Evolutionary conservation across 2,888 invertebrate genomes (phyloP), one percentile per base, ranked within the genome.

Genomic region (Hoplodrina ambigua): DNA sequence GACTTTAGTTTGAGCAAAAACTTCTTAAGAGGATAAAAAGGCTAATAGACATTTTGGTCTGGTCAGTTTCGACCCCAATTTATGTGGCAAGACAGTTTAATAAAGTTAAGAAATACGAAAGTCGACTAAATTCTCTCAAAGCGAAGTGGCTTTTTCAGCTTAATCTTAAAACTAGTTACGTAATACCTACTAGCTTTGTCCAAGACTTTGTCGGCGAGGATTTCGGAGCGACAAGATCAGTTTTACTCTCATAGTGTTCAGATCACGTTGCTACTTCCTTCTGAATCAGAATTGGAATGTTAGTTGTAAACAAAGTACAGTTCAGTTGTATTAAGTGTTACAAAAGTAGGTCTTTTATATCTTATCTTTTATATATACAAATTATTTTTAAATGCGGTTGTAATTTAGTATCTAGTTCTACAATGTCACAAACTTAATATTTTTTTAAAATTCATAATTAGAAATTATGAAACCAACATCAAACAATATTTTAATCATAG

Each of bases 1-100:
- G 78, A 81, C 74, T 81, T 80, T 72, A 70, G 73, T 75, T 79
- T 46, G 53, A 54, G 33, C 74, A 72, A 83, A 80, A 82, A 80
- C 46, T 65, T 73, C 55, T 50, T 30, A 72, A 68, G 67, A 68
- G 65, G 58, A 72, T 72, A 64, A 76, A 75, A 67, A 69, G 46
- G 62, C 62, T 72, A 66, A 72, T 68, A 80, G 64, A 81, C 56
- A 56, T 81, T 81, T 80, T 72, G 56, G 52, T 46, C 58, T 63
- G 62, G 57, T 70, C 61, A 75, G 58, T 70, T 80, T 80, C 53
- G 25, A 11, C 46, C 64, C 33, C 55, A 75, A 75, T 76, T 73
- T 73, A 72, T 78, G 64, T 63, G 44, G 58, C 17, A 61, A 53
- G 62, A 50, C 17, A 72, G 72, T 63, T 72, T 72, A 56, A 71